A percentile compares a stretch with the other conserved stretches of the same genome.
These are phyloP conservation scores for Nymphicus hollandicus DNA, from an alignment of 2,113 vertebrate species.

Conservation along the genomic window DNA sequence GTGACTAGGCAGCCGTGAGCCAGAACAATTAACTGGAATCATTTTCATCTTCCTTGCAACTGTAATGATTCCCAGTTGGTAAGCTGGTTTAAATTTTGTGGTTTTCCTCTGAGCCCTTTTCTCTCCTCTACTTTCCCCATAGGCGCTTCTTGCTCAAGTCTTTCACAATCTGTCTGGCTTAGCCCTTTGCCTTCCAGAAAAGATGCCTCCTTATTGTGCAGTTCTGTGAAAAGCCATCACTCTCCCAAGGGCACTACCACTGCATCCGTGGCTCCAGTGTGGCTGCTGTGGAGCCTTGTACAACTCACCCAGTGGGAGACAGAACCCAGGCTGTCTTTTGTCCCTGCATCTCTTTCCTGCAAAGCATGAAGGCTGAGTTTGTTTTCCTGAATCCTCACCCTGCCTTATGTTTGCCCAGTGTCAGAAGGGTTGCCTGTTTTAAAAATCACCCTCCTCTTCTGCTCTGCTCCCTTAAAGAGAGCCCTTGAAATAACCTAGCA, in stretches of 20 bases:
- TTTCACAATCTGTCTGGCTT: slow-evolving; percentile 20
- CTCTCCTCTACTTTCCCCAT: background rate
- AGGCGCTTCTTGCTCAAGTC: background rate
- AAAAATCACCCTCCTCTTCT: background rate
- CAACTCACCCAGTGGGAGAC: rapidly evolving
- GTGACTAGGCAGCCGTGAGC: background rate
- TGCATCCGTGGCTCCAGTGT: background rate
- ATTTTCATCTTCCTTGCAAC: slow-evolving; percentile 26
- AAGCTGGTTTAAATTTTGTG: background rate
- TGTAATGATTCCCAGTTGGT: slow-evolving; percentile 11
- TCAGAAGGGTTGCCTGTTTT: background rate
- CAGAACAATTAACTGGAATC: slow-evolving; percentile 6
- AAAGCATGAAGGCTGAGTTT: background rate
- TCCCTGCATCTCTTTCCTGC: rapidly evolving
- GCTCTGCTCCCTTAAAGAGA: background rate
- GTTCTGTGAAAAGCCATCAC: background rate
- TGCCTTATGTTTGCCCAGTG: background rate
- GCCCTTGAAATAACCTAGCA: background rate
- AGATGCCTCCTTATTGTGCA: background rate
- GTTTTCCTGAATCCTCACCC: background rate
- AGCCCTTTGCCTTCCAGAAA: background rate
- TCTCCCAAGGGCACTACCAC: background rate
- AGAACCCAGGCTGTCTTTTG: background rate
- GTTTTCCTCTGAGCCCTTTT: slow-evolving; percentile 13
- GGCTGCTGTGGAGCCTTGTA: background rate